phyloP scores from a whole-genome alignment of 2,797 vertebrate species.

The Pempheris klunzingeri region DNA sequence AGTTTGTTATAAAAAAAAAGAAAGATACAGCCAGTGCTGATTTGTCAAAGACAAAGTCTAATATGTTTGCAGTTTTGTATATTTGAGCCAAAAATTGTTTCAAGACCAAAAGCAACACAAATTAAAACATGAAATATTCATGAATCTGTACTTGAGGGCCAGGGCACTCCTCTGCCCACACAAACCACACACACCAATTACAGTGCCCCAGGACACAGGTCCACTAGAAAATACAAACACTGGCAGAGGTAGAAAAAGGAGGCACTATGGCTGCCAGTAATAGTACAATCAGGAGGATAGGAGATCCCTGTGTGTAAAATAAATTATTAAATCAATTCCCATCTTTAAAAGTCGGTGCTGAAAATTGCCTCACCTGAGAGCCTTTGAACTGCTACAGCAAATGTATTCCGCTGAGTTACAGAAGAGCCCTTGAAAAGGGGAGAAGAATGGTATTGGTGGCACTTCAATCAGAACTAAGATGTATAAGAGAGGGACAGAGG shows the following conservation, averaged over 20 bases:
- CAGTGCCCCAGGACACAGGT: neutral
- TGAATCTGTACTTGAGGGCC: neutral
- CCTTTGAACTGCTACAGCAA: constrained; percentile 10
- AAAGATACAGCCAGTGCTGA: neutral
- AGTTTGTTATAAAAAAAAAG: constrained; percentile 15
- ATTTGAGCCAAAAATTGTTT: constrained; percentile 9
- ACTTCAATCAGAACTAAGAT: constrained; percentile 68
- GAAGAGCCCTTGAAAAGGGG: constrained; percentile 44
- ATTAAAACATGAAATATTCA: constrained; percentile 6
- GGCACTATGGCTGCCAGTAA: neutral
- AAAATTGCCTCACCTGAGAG: constrained; percentile 48
- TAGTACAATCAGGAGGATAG: neutral
- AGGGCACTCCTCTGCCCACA: neutral
- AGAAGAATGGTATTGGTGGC: constrained; percentile 35
- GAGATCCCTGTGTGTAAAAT: constrained; percentile 33
- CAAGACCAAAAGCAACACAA: neutral
- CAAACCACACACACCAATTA: neutral
- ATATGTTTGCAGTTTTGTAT: constrained; percentile 11
- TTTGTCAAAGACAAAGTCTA: constrained; percentile 5
- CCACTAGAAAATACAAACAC: neutral
- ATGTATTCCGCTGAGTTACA: constrained; percentile 43
- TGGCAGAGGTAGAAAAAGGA: neutral
- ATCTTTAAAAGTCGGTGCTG: constrained; percentile 31
- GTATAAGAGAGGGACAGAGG: constrained; percentile 1
- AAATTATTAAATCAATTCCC: constrained; percentile 48